A percentile compares a stretch with the other conserved stretches of the same genome.
These are phyloP conservation scores for Drosophila conformis DNA, from an alignment of 2,888 invertebrate species.

Conservation along the genomic window DNA sequence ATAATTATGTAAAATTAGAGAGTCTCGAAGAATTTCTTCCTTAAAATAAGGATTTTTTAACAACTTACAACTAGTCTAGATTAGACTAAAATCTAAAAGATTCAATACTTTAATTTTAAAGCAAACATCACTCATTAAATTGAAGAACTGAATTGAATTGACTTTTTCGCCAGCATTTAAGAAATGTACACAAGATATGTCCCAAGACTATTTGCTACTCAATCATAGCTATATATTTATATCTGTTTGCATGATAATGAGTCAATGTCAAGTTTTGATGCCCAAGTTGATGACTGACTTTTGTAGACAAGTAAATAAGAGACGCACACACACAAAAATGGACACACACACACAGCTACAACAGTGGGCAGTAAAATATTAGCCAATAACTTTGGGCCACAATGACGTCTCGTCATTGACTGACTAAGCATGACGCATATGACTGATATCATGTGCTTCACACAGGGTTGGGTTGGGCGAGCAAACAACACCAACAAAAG, in stretches of 20 bases:
- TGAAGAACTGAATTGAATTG: not conserved
- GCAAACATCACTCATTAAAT: not conserved
- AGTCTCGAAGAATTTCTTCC: not conserved
- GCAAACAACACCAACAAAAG: constrained; percentile 17
- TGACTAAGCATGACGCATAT: constrained; percentile 61
- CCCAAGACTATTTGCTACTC: not conserved
- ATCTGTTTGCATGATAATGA: constrained; percentile 10
- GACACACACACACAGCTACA: constrained; percentile 1
- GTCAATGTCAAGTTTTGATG: constrained; percentile 14
- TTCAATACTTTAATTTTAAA: not conserved
- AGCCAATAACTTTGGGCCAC: constrained; percentile 63
- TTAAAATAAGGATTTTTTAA: not conserved
- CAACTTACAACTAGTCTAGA: not conserved
- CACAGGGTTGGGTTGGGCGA: not conserved
- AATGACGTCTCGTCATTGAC: constrained; percentile 41
- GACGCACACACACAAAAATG: constrained; percentile 7
- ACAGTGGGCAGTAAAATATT: constrained; percentile 61
- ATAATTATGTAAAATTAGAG: not conserved
- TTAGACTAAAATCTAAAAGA: not conserved
- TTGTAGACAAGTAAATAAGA: constrained; percentile 32
- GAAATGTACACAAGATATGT: not conserved
- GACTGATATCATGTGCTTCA: constrained; percentile 31
- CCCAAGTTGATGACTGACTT: constrained; percentile 31
- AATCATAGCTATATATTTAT: not conserved
- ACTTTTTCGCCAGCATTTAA: not conserved